Conservation (phyloP, 2,888 invertebrate genomes). For the Harmothoe impar region DNA sequence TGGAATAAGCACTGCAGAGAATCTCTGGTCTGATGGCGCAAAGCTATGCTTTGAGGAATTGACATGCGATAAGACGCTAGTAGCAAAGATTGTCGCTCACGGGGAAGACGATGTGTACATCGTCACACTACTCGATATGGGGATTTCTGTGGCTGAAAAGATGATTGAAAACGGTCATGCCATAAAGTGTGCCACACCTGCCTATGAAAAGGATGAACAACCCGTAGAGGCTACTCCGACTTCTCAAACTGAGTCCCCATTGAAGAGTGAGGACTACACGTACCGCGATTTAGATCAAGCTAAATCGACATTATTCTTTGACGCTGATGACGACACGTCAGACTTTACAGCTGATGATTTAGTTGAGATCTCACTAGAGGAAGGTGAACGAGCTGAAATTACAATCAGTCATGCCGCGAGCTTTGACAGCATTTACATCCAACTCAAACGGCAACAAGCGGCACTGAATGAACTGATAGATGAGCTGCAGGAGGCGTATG, state of each 20-base stretch:
- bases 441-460: not conserved
- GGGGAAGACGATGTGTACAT: not conserved
- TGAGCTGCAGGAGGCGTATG: conserved; percentile 59
- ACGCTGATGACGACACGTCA: not conserved
- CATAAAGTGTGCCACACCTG: not conserved
- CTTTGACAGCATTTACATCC: conserved; percentile 5
- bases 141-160: conserved; percentile 73
- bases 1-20: conserved; percentile 16
- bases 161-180: conserved; percentile 73
- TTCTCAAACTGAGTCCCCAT: not conserved
- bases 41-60: conserved; percentile 68
- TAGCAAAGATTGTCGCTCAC: conserved; percentile 71
- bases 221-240: not conserved
- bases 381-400: conserved; percentile 22
- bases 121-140: conserved; percentile 74
- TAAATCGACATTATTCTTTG: conserved; percentile 39
- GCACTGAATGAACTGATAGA: conserved; percentile 56
- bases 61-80: conserved; percentile 65
- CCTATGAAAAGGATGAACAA: not conserved
- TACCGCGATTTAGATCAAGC: conserved; percentile 48
- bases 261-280: conserved; percentile 20
- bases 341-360: not conserved
- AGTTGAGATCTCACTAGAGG: not conserved
- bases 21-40: conserved; percentile 33
- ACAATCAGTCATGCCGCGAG: not conserved